Base-by-base conservation (phyloP, 2,888 invertebrate genomes). In the Hecatera dysodea region DNA sequence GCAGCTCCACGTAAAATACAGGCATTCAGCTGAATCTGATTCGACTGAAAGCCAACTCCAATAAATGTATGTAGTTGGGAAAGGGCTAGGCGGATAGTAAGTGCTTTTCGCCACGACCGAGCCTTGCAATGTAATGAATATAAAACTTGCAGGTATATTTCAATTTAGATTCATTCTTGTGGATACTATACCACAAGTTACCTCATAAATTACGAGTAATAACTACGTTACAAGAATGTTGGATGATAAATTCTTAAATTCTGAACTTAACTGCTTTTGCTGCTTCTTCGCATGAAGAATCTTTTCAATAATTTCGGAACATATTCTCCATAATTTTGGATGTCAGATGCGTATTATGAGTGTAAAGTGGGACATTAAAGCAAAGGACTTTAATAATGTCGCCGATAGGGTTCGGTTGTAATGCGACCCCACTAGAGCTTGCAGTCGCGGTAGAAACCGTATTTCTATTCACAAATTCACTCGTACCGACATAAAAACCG, bases 181-280 rank as follows among this genome's bases (percentile, higher is more conserved):
- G 56, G 48, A 75, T 68, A 50, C 48, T 50, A 50, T 44, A 42
- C 22, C 12, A 29, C 22, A 70, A 70, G 76, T 78, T 80, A 39
- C 22, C 53, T 39, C 65, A 59, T 76, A 76, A 76, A 67, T 76
- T 59, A 61, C 48, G 44, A 53, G 53, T 67, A 79, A 61, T 72
- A 75, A 64, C 78, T 78, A 52, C 27, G 78, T 48, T 59, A 60
- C 55, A 78, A 60, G 73, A 78, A 72, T 72, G 60, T 78, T 39
- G 19, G 39, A 64, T 60, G 64, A 78, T 72, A 75, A 52, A 75
- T 72, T 72, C 29, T 44, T 44, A 42, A 44, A 72, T 78, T 78
- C 65, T 65, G 55, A 65, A 78, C 59, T 11, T 33, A 60, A 64
- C 61, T 19, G 39, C 44, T 46, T 62, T 2, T n/a, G 46, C 2